A percentile compares a stretch with the other conserved stretches of the same genome.
These are phyloP conservation scores for Condylostylus longicornis DNA, from an alignment of 1,140 invertebrate genomes.

Conservation along the genomic window DNA sequence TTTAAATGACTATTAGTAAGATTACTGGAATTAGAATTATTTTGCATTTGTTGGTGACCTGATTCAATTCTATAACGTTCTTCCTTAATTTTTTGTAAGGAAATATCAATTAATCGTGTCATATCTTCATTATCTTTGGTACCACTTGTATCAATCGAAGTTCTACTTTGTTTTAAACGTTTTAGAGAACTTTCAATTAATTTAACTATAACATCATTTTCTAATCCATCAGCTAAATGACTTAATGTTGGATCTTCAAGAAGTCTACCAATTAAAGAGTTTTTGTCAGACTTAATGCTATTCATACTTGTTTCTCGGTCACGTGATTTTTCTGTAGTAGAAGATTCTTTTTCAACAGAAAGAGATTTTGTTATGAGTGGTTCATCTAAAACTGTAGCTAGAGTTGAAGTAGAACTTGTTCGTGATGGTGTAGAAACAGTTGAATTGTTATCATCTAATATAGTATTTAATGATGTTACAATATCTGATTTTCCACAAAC, in stretches of 20 bases:
- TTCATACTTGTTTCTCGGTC: slow-evolving; percentile 8
- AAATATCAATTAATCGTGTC: slow-evolving; percentile 40
- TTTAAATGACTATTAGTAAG: not conserved
- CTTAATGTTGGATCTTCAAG: slow-evolving; percentile 44
- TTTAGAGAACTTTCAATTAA: slow-evolving; percentile 47
- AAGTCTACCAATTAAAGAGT: slow-evolving; percentile 37
- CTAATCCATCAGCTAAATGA: slow-evolving; percentile 41
- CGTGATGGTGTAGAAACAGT: too few species aligned
- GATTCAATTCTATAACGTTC: slow-evolving; percentile 26
- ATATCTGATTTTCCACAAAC: slow-evolving; percentile 42
- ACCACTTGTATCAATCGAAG: slow-evolving; percentile 33
- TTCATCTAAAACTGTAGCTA: slow-evolving; percentile 2
- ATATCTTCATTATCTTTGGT: slow-evolving; percentile 42
- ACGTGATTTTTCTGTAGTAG: not conserved
- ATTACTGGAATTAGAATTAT: not conserved
- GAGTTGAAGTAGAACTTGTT: not conserved
- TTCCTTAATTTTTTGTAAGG: slow-evolving; percentile 36
- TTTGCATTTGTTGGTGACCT: slow-evolving; percentile 5
- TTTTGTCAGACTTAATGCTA: too few species aligned
- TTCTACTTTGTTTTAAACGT: slow-evolving; percentile 39
- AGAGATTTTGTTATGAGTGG: not conserved
- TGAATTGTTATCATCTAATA: too few species aligned
- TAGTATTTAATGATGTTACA: not conserved
- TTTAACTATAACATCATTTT: slow-evolving; percentile 40
- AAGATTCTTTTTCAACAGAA: not conserved